phyloP scores from a whole-genome alignment of 2,113 vertebrate genomes.

The Gymnarchus niloticus region DNA sequence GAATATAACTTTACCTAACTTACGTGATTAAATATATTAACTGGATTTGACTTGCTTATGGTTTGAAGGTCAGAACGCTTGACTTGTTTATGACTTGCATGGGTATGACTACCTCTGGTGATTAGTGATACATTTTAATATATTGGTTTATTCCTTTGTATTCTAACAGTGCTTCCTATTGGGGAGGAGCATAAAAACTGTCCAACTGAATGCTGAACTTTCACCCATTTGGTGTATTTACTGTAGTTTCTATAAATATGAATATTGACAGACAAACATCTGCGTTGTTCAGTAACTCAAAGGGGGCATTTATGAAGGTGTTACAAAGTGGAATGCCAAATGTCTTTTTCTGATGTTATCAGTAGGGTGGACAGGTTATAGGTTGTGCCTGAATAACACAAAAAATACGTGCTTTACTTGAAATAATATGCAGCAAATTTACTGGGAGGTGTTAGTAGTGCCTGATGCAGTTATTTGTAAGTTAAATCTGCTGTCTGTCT shows the following conservation, averaged over 20 bases:
- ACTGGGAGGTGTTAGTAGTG: neutral
- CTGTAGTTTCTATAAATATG: neutral
- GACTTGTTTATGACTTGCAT: too few relatives aligned
- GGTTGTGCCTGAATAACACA: neutral
- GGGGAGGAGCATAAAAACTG: neutral
- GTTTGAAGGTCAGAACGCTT: too few relatives aligned
- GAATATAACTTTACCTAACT: too few relatives aligned
- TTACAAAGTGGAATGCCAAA: neutral
- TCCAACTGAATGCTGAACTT: neutral
- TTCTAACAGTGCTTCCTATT: neutral
- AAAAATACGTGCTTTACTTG: neutral
- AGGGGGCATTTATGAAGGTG: neutral
- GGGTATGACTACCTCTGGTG: too few relatives aligned
- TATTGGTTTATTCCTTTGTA: neutral
- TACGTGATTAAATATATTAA: too few relatives aligned
- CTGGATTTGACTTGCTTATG: too few relatives aligned
- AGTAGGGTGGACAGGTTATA: neutral
- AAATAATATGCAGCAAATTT: neutral
- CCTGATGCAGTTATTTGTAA: neutral
- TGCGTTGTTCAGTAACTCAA: neutral
- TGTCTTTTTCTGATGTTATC: neutral
- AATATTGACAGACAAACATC: neutral
- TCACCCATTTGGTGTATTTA: neutral
- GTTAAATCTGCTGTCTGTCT: constrained; percentile 28
- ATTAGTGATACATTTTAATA: too few relatives aligned